Conservation (phyloP, 2,797 vertebrate genomes). For the Alectoris magna region DNA sequence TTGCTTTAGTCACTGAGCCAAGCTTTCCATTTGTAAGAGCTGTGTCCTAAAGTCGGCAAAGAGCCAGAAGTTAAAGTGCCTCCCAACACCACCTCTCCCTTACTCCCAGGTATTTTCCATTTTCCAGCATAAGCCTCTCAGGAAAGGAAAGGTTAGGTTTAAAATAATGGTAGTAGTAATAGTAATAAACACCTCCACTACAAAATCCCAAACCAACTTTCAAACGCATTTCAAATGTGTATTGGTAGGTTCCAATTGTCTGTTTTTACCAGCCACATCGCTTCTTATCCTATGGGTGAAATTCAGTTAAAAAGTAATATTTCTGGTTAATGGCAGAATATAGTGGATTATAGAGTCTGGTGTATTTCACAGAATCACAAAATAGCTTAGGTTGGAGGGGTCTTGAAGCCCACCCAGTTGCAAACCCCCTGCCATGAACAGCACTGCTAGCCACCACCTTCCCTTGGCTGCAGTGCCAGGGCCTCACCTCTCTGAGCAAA, state of each 20-base stretch:
- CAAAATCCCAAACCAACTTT: rapidly evolving
- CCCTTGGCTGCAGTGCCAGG: too few relatives aligned
- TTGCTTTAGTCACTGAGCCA: background rate
- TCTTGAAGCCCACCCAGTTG: too few relatives aligned
- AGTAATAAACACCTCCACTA: background rate
- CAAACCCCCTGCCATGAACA: too few relatives aligned
- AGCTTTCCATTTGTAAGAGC: background rate
- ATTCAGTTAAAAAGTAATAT: background rate
- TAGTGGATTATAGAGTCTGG: background rate
- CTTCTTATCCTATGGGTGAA: background rate
- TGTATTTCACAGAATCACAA: background rate
- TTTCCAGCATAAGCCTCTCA: background rate
- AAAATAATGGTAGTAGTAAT: background rate
- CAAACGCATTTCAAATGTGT: background rate
- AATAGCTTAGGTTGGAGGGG: background rate
- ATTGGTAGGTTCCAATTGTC: background rate
- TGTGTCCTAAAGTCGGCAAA: background rate
- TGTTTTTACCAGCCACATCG: background rate
- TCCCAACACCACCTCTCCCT: background rate
- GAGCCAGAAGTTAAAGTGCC: background rate
- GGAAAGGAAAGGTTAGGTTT: background rate
- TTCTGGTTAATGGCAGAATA: background rate
- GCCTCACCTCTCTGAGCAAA: too few relatives aligned
- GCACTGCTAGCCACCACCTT: too few relatives aligned
- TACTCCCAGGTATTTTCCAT: background rate